Percentiles rank a stretch among this genome's conserved stretches.
These are phyloP conservation scores for Nebria brevicollis DNA, from an alignment of 2,888 invertebrate species.

Conservation along the genomic window DNA sequence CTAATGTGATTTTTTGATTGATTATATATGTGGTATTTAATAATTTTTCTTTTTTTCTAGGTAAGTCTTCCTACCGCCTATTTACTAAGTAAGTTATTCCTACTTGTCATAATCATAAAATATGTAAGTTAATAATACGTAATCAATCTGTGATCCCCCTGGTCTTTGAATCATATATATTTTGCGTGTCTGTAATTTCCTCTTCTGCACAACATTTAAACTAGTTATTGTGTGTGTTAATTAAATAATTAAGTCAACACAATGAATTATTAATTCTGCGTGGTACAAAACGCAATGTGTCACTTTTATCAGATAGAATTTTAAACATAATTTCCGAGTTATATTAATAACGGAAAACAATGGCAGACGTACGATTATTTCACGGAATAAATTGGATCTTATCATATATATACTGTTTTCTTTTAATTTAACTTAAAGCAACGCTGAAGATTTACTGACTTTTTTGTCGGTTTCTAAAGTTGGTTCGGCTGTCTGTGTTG, in stretches of 20 bases:
- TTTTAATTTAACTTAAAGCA: slow-evolving; percentile 32
- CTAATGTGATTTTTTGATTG: too few relatives aligned
- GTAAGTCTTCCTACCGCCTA: slow-evolving; percentile 9
- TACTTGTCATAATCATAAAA: neutral
- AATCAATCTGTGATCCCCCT: too few relatives aligned
- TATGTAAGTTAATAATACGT: neutral
- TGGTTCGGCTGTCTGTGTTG: too few relatives aligned
- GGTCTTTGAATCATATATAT: neutral
- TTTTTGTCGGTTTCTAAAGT: too few relatives aligned
- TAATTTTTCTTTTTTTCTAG: slow-evolving; percentile 28
- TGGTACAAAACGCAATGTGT: slow-evolving; percentile 28
- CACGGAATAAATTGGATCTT: slow-evolving; percentile 34
- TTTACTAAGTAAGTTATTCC: too few relatives aligned
- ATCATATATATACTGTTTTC: slow-evolving; percentile 32
- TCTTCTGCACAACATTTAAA: neutral
- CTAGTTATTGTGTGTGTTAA: neutral
- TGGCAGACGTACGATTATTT: slow-evolving; percentile 19
- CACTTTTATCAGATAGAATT: slow-evolving; percentile 35
- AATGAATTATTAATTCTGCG: slow-evolving; percentile 39
- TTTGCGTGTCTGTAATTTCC: neutral
- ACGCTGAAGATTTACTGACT: too few relatives aligned
- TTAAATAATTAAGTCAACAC: slow-evolving; percentile 34
- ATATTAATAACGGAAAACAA: slow-evolving; percentile 26
- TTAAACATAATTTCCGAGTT: slow-evolving; percentile 23
- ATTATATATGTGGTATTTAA: neutral